phyloP scores from a whole-genome alignment of 2,113 vertebrate species.

The Megaceryle maxima region DNA sequence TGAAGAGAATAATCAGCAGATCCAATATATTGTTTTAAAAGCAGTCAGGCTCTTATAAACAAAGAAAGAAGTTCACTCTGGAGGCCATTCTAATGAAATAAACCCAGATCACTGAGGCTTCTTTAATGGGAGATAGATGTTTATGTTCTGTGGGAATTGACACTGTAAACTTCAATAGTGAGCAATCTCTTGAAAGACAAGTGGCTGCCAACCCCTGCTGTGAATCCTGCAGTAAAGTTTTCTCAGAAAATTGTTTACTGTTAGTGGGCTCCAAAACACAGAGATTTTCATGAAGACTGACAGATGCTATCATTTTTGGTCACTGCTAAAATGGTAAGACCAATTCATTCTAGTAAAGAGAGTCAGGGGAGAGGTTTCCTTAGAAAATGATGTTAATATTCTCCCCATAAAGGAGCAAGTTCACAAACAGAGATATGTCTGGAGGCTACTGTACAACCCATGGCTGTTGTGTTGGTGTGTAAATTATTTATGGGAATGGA shows the following conservation, averaged over 20 bases:
- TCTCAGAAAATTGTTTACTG: constrained; percentile 49
- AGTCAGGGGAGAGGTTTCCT: not conserved
- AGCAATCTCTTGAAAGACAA: constrained; percentile 42
- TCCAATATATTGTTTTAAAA: not conserved
- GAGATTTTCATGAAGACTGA: constrained; percentile 49
- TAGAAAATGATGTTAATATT: constrained; percentile 3
- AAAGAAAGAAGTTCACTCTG: not conserved
- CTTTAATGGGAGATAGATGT: not conserved
- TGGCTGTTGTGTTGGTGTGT: not conserved
- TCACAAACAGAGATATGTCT: not conserved
- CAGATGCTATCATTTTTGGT: constrained; percentile 11
- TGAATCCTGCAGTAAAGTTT: constrained; percentile 21
- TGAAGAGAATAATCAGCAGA: not conserved
- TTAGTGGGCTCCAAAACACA: constrained; percentile 21
- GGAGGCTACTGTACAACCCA: not conserved
- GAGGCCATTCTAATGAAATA: not conserved
- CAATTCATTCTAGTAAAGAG: constrained; percentile 1
- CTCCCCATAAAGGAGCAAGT: not conserved
- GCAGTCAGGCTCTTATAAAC: not conserved
- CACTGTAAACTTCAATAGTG: constrained; percentile 8
- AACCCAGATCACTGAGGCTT: not conserved
- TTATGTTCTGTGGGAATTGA: not conserved
- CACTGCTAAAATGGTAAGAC: not conserved
- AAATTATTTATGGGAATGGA: not conserved
- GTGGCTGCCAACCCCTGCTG: constrained; percentile 42